Percentiles rank a stretch among this genome's conserved stretches.
Evolutionary conservation across 2,888 invertebrate genomes (phyloP).

Genomic region (Xanthostigma xanthostigma): DNA sequence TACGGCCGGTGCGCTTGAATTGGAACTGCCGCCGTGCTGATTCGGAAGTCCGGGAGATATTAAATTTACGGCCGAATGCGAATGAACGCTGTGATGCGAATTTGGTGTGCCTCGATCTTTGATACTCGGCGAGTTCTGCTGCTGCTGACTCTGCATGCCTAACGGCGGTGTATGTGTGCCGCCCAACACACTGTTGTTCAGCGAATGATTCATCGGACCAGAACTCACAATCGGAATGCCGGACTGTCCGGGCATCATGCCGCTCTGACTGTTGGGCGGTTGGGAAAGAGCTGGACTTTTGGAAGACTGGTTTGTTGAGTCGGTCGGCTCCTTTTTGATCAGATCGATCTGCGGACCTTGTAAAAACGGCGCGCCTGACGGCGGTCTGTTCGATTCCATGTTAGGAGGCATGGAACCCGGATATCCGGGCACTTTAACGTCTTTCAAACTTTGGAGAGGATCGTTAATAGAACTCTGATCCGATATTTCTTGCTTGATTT

Average conservation of each 20-base stretch:
- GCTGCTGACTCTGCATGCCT: no score
- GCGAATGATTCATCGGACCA: no score
- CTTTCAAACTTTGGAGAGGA: conserved; percentile 62
- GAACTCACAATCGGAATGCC: conserved; percentile 6
- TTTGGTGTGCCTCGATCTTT: no score
- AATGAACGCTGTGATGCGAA: neutral
- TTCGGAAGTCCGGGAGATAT: conserved; percentile 14
- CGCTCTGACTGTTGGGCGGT: conserved; percentile 47
- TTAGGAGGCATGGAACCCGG: conserved; percentile 20
- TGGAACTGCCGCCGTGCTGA: no score
- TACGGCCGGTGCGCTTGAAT: no score
- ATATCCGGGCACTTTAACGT: conserved; percentile 64
- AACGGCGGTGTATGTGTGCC: no score
- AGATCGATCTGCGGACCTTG: conserved; percentile 52
- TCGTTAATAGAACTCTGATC: conserved; percentile 33
- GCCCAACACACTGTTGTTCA: no score
- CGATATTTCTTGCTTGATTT: conserved; percentile 52
- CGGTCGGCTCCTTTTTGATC: conserved; percentile 61
- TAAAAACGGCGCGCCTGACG: conserved; percentile 32
- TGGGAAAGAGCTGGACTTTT: conserved; percentile 31
- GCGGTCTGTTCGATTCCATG: conserved; percentile 17
- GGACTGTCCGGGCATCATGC: conserved; percentile 26
- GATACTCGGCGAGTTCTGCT: no score
- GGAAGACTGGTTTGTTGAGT: conserved; percentile 18
- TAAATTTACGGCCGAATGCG: conserved; percentile 9